Evolutionary conservation across 2,888 invertebrate species (phyloP).

Genomic region (Cerastis rubricosa): DNA sequence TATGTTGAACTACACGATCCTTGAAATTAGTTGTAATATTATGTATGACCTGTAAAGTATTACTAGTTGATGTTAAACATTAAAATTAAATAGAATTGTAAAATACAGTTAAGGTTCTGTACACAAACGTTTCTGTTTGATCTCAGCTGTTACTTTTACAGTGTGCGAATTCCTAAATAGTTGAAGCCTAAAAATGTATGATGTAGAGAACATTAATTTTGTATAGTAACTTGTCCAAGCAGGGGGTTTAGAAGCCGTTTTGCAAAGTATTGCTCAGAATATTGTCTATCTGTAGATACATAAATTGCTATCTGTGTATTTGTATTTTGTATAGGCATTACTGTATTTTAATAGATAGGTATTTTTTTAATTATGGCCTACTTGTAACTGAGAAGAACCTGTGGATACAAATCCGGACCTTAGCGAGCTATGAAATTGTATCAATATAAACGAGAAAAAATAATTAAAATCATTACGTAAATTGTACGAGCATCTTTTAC

Average conservation of each 20-base stretch:
- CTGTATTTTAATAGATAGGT: slow-evolving; percentile 79
- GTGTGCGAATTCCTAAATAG: slow-evolving; percentile 40
- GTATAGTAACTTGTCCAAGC: slow-evolving; percentile 47
- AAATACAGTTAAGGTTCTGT: slow-evolving; percentile 57
- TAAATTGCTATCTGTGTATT: slow-evolving; percentile 66
- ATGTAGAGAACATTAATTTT: slow-evolving; percentile 37
- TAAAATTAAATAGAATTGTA: slow-evolving; percentile 68
- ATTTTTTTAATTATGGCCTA: slow-evolving; percentile 77
- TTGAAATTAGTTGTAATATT: slow-evolving; percentile 66
- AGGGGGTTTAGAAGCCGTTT: slow-evolving; percentile 55
- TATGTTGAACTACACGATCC: slow-evolving; percentile 71
- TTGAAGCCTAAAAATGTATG: slow-evolving; percentile 31
- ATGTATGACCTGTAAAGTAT: slow-evolving; percentile 81
- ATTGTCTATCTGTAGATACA: slow-evolving; percentile 65
- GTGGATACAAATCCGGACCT: slow-evolving; percentile 72
- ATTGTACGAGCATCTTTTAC: slow-evolving; percentile 67
- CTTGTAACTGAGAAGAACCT: slow-evolving; percentile 72
- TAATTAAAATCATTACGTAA: slow-evolving; percentile 74
- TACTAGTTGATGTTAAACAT: slow-evolving; percentile 80
- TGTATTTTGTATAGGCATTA: slow-evolving; percentile 81
- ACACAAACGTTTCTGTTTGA: slow-evolving; percentile 29
- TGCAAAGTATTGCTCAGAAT: slow-evolving; percentile 70
- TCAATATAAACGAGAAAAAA: slow-evolving; percentile 74
- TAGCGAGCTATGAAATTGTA: slow-evolving; percentile 79
- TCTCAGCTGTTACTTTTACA: slow-evolving; percentile 30